phyloP scores from a whole-genome alignment of 2,797 vertebrate species.

The Siniperca undulata region DNA sequence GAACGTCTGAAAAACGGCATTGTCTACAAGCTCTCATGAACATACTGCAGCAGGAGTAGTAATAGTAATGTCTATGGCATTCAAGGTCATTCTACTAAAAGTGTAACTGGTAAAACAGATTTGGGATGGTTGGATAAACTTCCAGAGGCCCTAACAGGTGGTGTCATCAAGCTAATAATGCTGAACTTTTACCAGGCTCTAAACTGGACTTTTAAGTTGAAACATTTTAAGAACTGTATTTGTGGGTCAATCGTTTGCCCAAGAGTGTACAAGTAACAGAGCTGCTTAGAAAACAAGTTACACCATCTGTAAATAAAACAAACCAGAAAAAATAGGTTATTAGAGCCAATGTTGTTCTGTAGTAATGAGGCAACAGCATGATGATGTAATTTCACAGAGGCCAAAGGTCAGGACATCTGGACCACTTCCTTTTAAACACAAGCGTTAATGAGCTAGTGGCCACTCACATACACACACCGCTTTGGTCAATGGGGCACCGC shows the following conservation, averaged over 20 bases:
- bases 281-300: background rate
- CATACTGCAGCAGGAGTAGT: conserved; percentile 48
- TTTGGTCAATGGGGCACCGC: conserved; percentile 18
- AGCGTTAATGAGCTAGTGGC: conserved; percentile 19
- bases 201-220: background rate
- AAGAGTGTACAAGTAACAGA: background rate
- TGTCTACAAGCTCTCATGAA: conserved; percentile 33
- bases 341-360: background rate
- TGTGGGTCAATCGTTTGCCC: background rate
- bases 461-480: background rate
- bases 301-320: background rate
- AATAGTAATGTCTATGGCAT: conserved; percentile 38
- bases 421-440: conserved; percentile 35
- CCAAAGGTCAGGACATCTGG: conserved; percentile 36
- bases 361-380: background rate
- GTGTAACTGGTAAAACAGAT: conserved; percentile 63
- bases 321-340: background rate
- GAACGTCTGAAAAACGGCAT: conserved; percentile 4
- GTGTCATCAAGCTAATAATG: conserved; percentile 49
- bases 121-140: conserved; percentile 50
- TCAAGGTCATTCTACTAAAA: conserved; percentile 56
- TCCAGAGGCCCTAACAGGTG: conserved; percentile 38
- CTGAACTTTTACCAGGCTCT: background rate
- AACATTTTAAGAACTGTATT: background rate
- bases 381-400: conserved; percentile 20